These are phyloP conservation scores for Morbakka virulenta DNA, from an alignment of 30 jellyfish, hydroid and myxozoan genomes.

Conservation along the genomic window DNA sequence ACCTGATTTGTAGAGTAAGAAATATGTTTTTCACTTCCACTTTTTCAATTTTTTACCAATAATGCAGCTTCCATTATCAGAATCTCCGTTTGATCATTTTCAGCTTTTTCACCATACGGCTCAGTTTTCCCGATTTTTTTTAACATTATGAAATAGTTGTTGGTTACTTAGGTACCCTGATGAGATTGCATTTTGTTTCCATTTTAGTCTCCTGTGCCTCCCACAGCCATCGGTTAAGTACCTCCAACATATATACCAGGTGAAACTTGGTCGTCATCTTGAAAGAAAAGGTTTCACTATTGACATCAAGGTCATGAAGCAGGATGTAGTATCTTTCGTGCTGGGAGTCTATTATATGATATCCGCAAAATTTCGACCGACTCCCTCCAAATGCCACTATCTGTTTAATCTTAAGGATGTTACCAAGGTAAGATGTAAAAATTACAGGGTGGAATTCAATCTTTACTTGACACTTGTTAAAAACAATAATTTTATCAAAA, in stretches of 20 bases:
- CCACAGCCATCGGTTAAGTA: constrained; percentile 76
- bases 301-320: constrained; percentile 52
- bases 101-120: too few species aligned
- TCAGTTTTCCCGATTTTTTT: too few species aligned
- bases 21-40: too few species aligned
- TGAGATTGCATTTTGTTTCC: not conserved
- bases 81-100: too few species aligned
- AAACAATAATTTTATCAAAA: too few species aligned
- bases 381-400: constrained; percentile 80
- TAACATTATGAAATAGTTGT: too few species aligned
- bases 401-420: constrained; percentile 75
- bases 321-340: constrained; percentile 55
- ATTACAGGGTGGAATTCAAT: too few species aligned
- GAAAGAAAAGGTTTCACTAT: constrained; percentile 61
- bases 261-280: constrained; percentile 62
- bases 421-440: constrained; percentile 48
- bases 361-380: constrained; percentile 46
- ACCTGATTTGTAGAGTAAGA: too few species aligned
- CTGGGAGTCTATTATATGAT: constrained; percentile 47
- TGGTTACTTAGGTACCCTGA: too few species aligned
- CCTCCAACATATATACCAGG: constrained; percentile 73
- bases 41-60: too few species aligned
- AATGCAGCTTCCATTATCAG: too few species aligned
- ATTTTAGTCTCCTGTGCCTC: constrained; percentile 67
- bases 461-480: too few species aligned